Conservation (phyloP, 2,113 vertebrate species). For the Ellobius talpinus region DNA sequence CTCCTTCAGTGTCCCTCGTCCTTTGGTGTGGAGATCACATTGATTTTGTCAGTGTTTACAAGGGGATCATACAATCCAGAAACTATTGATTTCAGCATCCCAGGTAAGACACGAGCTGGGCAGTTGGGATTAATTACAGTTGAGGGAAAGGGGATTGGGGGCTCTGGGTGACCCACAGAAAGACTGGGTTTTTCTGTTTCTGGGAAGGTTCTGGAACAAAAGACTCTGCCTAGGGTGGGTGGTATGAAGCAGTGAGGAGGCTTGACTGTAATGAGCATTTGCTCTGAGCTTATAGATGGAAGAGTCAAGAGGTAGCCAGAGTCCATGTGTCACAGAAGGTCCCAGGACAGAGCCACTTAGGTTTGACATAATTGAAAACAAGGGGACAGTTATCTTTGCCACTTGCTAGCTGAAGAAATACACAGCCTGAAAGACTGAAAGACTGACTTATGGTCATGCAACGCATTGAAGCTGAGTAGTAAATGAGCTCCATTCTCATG, state of each 20-base stretch:
- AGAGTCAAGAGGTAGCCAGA: fast-evolving
- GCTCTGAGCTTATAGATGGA: not conserved
- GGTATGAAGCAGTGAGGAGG: not conserved
- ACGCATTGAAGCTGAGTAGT: not conserved
- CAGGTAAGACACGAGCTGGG: not conserved
- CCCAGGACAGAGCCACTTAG: not conserved
- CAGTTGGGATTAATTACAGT: fast-evolving
- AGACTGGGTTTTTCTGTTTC: not conserved
- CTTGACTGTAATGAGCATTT: not conserved
- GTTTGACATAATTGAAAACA: not conserved
- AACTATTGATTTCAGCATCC: not conserved
- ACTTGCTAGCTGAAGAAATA: not conserved
- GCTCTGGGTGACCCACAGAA: too few relatives aligned
- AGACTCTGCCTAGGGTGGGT: not conserved
- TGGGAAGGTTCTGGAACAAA: not conserved
- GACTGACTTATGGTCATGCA: fast-evolving
- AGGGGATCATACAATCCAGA: not conserved
- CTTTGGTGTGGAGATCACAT: not conserved
- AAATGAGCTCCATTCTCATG: not conserved
- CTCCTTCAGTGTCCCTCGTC: not conserved
- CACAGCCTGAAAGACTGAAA: not conserved
- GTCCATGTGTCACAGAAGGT: not conserved
- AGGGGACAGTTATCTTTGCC: not conserved
- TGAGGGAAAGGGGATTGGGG: too few relatives aligned
- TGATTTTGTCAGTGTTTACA: conserved; percentile 36